Percentiles rank a stretch among this genome's conserved stretches.
Evolutionary conservation across 2,888 invertebrate genomes (phyloP).

Genomic region (Ptycholaimellus sp.): DNA sequence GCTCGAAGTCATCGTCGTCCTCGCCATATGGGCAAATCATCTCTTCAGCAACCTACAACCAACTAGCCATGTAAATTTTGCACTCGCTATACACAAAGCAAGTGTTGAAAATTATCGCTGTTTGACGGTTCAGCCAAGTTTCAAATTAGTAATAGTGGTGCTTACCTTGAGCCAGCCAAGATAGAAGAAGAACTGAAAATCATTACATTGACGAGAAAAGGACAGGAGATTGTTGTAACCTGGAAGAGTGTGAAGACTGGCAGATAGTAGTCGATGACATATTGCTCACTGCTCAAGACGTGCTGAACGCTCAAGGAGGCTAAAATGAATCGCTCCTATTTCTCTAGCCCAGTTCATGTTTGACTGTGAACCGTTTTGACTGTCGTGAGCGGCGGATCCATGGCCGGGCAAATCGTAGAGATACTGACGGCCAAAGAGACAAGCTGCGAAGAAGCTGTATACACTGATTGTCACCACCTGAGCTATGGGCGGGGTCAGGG

Average conservation of each 20-base stretch:
- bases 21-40: constrained; percentile 20
- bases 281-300: not conserved
- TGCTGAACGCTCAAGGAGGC: too few relatives aligned
- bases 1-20: constrained; percentile 13
- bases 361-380: too few relatives aligned
- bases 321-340: too few relatives aligned
- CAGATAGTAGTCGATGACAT: constrained; percentile 24
- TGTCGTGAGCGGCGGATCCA: too few relatives aligned
- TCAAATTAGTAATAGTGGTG: too few relatives aligned
- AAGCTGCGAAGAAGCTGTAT: constrained; percentile 26
- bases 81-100: not conserved
- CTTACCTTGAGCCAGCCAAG: constrained; percentile 13
- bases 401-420: constrained; percentile 8
- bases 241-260: too few relatives aligned
- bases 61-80: constrained; percentile 6
- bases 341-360: too few relatives aligned
- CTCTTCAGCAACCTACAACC: constrained; percentile 28
- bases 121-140: not conserved
- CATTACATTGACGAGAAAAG: constrained; percentile 6
- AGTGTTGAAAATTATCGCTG: not conserved
- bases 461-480: constrained; percentile 28
- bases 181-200: constrained; percentile 20
- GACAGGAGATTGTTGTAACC: too few relatives aligned
- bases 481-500: too few relatives aligned
- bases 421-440: constrained; percentile 27